Base-by-base conservation (phyloP, 2,888 invertebrate species). In the Therioaphis trifolii region DNA sequence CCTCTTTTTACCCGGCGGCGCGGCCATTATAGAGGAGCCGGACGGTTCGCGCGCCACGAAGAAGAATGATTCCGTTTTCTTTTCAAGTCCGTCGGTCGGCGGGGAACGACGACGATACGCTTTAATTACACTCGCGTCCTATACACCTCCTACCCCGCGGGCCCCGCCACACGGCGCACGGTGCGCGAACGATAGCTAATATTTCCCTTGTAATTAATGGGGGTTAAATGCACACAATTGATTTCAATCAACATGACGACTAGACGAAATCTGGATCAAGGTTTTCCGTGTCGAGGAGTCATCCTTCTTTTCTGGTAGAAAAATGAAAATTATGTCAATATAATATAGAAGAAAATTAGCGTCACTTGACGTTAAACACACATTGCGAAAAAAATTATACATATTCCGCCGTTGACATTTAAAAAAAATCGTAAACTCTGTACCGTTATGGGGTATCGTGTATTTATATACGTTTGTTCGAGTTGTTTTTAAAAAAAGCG, bases 251-350 rank as follows among this genome's bases (percentile, higher is more conserved):
- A 43, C 43, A 55, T 4, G 11, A 74, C 4, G 55, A n/a, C n/a
- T n/a, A 9, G 14, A 40, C 35, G 18, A 75, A 61, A 75, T 75
- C 58, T 61, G 74, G 61, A 75, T 27, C 61, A 61, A 76, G 58
- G 61, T 76, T 61, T 52, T 29, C 49, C 9, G 1, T 15, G 27
- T n/a, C n/a, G n/a, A n/a, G n/a, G n/a, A 52, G 9, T 7, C 15
- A 12, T 29, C 11, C 9, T 58, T n/a, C n/a, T n/a, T n/a, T n/a
- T n/a, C n/a, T n/a, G n/a, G n/a, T n/a, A n/a, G n/a, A n/a, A n/a
- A n/a, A n/a, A n/a, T n/a, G n/a, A n/a, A n/a, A n/a, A n/a, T n/a
- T n/a, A n/a, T n/a, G n/a, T n/a, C n/a, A n/a, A n/a, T n/a, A n/a
- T n/a, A n/a, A n/a, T n/a, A n/a, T n/a, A n/a, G n/a, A 49, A 49